Evolutionary conservation across 2,888 invertebrate species (phyloP), one percentile per base, ranked within the genome.

Genomic region (Watsonalla binaria): DNA sequence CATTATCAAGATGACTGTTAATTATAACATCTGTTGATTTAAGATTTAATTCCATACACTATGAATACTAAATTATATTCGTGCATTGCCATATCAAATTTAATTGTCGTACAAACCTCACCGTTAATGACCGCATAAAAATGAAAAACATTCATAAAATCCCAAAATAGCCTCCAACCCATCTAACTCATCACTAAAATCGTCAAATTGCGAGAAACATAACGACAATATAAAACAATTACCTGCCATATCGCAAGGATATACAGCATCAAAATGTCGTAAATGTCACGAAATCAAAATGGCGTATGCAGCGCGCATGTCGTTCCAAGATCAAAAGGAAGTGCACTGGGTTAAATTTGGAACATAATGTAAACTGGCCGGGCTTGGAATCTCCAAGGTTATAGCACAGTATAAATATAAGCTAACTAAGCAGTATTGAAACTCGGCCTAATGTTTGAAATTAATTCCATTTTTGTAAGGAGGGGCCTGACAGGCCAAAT

Each of bases 341-440:
- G 70, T 76, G 75, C 70, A 72, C 47, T 57, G 66, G 51, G 63
- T 63, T 73, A 51, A 42, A 51, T 77, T 77, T 71, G 70, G 76
- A 72, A 66, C 66, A 60, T 61, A 69, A 65, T 64, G 70, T 70
- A 70, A 72, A 72, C 72, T 56, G 63, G 51, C 52, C 49, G 4
- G 11, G 42, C 42, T 42, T 47, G 48, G 53, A 56, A 65, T 60
- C 68, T 68, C 77, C 83, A 84, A 83, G 83, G 83, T 78, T 79
- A 66, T 66, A 59, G 61, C 69, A 62, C 24, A 24, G 24, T 24
- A 24, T 24, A 24, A 1, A 24, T 24, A 24, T 4, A 24, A 24
- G 24, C 24, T 1, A 2, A 24, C 24, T 24, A 24, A 24, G 24
- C 24, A 24, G 24, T 24, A 24, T 24, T 2, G 24, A 24, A 24